Evolutionary conservation across 2,888 invertebrate species (phyloP).

Genomic region (Xestoiulus laeticollis): DNA sequence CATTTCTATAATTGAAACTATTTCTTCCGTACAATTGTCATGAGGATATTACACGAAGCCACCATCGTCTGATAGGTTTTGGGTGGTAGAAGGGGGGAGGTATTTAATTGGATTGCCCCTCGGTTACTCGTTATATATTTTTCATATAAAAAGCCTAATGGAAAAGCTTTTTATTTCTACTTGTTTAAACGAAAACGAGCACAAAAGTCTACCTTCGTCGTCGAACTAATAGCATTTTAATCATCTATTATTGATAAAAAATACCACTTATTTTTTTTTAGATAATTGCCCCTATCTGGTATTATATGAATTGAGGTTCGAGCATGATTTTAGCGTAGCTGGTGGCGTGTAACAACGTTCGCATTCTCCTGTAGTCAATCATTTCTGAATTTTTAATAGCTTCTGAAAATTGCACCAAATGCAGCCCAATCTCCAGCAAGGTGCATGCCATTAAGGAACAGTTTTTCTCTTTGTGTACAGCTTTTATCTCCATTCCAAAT

Average conservation of each 20-base stretch:
- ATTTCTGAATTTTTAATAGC: constrained; percentile 28
- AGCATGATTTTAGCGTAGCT: neutral
- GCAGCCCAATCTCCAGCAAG: neutral
- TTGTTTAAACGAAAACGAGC: constrained; percentile 33
- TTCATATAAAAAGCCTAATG: constrained; percentile 33
- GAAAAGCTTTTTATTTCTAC: constrained; percentile 37
- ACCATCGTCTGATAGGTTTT: neutral
- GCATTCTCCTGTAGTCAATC: constrained; percentile 10
- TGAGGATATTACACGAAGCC: constrained; percentile 2
- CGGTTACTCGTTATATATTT: constrained; percentile 34
- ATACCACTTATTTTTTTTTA: constrained; percentile 36
- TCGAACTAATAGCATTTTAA: constrained; percentile 22
- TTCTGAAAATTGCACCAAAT: constrained; percentile 32
- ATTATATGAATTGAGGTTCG: neutral
- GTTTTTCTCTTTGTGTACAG: neutral
- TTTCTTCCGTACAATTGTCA: constrained; percentile 15
- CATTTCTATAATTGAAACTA: constrained; percentile 21
- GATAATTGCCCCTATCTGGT: constrained; percentile 24
- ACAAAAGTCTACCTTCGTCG: constrained; percentile 27
- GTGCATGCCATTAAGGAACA: constrained; percentile 21
- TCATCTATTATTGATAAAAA: constrained; percentile 28
- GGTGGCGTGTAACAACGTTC: constrained; percentile 31
- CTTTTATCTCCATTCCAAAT: neutral
- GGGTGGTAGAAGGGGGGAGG: constrained; percentile 6
- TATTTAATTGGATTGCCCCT: constrained; percentile 29